Percentiles rank a stretch among this genome's conserved stretches.
These are phyloP conservation scores for Drosophila albomicans DNA, from an alignment of 1,140 invertebrate species.

Conservation along the genomic window DNA sequence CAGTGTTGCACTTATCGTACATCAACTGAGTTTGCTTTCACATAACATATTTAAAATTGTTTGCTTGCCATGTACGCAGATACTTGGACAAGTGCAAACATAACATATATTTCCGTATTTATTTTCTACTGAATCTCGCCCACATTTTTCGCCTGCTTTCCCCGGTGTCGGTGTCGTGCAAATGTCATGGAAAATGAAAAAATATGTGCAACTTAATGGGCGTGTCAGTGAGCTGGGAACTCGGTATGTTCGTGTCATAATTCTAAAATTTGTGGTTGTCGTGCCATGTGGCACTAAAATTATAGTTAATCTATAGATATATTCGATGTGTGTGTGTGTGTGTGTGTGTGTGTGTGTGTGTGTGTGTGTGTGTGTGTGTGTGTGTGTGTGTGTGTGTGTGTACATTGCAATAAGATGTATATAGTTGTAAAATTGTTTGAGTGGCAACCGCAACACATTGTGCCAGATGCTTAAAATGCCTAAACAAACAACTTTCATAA, in stretches of 20 bases:
- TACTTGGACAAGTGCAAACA: not conserved
- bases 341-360: not conserved
- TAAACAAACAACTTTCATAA: conserved; percentile 14
- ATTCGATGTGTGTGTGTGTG: not conserved
- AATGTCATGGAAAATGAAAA: conserved; percentile 46
- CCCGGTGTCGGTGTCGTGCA: conserved; percentile 15
- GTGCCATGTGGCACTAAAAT: conserved; percentile 55
- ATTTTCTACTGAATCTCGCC: conserved; percentile 5
- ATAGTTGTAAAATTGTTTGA: conserved; percentile 14
- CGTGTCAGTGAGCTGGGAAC: conserved; percentile 38
- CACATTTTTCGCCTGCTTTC: not conserved
- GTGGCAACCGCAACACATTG: conserved; percentile 29
- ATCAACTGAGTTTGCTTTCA: too few species aligned
- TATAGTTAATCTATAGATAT: conserved; percentile 38
- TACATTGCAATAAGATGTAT: conserved; percentile 20
- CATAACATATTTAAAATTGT: not conserved
- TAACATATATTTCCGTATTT: conserved; percentile 12
- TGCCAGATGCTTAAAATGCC: conserved; percentile 29
- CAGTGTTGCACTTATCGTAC: too few species aligned
- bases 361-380: not conserved
- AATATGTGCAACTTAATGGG: conserved; percentile 49
- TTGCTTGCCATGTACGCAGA: too few species aligned
- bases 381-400: not conserved
- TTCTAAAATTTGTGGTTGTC: conserved; percentile 75
- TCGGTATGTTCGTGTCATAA: conserved; percentile 66